phyloP scores from a whole-genome alignment of 2,797 vertebrate genomes.

The Cossypha niveicapilla region DNA sequence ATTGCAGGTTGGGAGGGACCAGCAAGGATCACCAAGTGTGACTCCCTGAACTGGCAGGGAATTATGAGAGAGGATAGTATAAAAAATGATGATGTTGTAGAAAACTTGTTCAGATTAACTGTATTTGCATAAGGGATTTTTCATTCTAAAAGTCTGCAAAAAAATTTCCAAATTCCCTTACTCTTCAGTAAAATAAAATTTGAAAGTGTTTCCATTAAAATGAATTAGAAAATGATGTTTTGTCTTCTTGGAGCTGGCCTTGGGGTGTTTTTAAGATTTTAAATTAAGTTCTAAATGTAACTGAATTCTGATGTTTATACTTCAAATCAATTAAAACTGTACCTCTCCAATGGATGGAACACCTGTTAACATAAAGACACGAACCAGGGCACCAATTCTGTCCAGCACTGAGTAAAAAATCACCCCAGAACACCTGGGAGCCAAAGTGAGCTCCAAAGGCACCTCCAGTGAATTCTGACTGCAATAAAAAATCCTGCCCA shows the following conservation, averaged over 20 bases:
- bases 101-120: neutral
- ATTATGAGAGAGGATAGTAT: neutral
- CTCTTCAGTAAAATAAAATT: neutral
- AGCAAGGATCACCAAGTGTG: neutral
- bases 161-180: neutral
- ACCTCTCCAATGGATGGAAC: accelerated
- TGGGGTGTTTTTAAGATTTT: neutral
- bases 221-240: neutral
- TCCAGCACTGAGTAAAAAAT: neutral
- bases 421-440: neutral
- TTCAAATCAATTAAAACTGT: neutral
- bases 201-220: neutral
- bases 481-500: neutral
- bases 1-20: neutral
- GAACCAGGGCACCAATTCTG: neutral
- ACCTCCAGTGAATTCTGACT: neutral
- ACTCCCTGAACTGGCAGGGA: neutral
- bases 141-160: neutral
- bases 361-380: neutral
- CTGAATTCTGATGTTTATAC: neutral
- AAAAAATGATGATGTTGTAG: neutral
- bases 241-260: neutral
- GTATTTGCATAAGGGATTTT: neutral
- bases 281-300: neutral
- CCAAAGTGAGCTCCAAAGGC: neutral